Percentiles rank a stretch among this genome's conserved stretches.
Evolutionary conservation across 2,797 vertebrate genomes (phyloP).

Genomic region (Sebastes vulpes): DNA sequence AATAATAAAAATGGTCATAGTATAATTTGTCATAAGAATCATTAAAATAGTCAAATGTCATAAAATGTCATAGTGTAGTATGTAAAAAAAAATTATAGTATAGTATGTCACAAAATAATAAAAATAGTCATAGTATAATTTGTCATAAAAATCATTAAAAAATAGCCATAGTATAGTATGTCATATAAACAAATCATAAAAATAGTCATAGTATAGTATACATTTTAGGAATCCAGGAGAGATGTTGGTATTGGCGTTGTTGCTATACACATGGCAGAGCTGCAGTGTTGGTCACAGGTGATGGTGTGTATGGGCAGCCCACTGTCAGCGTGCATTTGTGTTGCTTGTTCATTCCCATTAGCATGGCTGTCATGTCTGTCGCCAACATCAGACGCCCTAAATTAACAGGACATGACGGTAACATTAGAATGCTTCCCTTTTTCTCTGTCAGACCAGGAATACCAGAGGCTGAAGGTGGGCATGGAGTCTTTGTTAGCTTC

Average conservation of each 20-base stretch:
- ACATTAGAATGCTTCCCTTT: background rate
- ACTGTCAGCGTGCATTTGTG: slow-evolving; percentile 61
- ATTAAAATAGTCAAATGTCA: no score
- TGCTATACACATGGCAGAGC: background rate
- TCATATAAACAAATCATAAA: no score
- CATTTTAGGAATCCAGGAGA: background rate
- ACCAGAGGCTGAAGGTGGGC: slow-evolving; percentile 93
- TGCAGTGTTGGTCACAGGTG: slow-evolving; percentile 49
- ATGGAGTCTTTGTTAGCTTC: slow-evolving; percentile 94
- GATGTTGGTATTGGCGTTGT: background rate
- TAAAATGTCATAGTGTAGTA: no score
- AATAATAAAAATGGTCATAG: no score
- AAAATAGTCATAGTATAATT: no score
- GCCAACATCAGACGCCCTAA: slow-evolving; percentile 6
- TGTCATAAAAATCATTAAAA: no score
- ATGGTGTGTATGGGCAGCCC: background rate
- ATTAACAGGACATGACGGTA: background rate
- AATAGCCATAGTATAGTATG: no score
- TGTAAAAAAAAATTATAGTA: no score
- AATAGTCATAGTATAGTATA: no score
- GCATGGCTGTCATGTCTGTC: slow-evolving; percentile 60
- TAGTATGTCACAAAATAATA: no score
- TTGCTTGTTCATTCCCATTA: slow-evolving; percentile 57
- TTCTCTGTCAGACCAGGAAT: slow-evolving; percentile 91
- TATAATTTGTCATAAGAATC: no score